Base-by-base conservation (phyloP, 2,888 invertebrate species). In the Xestoiulus laeticollis region DNA sequence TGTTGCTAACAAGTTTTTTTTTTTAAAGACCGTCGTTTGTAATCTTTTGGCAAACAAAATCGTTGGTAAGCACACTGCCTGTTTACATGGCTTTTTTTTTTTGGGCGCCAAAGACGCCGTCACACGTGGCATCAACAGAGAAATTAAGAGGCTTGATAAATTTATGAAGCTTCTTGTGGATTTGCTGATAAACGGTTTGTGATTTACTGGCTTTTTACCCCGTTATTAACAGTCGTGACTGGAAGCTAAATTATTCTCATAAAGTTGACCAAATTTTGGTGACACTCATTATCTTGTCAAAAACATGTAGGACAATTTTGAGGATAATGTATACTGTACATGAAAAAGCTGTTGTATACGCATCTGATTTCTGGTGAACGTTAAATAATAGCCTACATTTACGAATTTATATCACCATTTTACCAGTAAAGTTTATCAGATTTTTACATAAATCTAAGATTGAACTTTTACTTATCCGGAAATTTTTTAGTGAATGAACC, bases 1-100 rank as follows among this genome's bases (percentile, higher is more conserved):
- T 53, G 53, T 86, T 33, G 30, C 86, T 86, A 86, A 86, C 86
- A 86, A 53, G 86, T 86, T 86, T 48, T 86, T 85, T 86, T 86
- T 78, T 38, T 38, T 38, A 38, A 78, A 86, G 26, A 43, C 44
- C 85, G 26, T 85, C 85, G 14, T 85, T 85, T 85, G 85, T 85
- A 85, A 85, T 85, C 85, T 85, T 38, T 85, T 38, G 43, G 85
- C 85, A 85, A 85, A 85, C 85, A 85, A 32, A n/a, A 84, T 43
- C 44, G 44, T 43, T 44, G 44, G 22, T 33, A 68, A 26, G 38
- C 85, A 44, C 8, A 12, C 32, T 85, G 33, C 16, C 8, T 33
- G 85, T 85, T 33, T 16, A 22, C 33, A 22, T 38, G 43, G n/a
- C 33, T 43, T 33, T 44, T 44, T 12, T 48, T 48, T 48, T 85